Conservation (phyloP, 2,797 vertebrate genomes). For the Catostomus latipinnis region DNA sequence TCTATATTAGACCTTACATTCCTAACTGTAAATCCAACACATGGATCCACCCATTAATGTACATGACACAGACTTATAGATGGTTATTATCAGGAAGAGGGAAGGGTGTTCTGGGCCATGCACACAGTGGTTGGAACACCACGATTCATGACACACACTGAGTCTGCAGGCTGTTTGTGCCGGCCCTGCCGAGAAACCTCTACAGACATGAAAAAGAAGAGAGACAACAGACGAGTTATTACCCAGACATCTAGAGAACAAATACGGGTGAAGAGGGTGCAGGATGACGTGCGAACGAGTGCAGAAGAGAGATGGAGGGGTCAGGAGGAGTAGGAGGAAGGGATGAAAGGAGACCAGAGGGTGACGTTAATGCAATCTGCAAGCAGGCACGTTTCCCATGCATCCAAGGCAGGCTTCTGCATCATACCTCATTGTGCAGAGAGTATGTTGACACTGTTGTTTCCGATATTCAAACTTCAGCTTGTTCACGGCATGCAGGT, state of each 20-base stretch:
- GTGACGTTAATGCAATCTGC: conserved; percentile 22
- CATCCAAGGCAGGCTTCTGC: conserved; percentile 39
- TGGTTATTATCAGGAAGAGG: conserved; percentile 53
- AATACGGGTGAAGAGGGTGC: conserved; percentile 49
- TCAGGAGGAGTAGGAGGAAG: conserved; percentile 36
- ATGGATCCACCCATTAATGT: conserved; percentile 35
- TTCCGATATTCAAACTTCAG: conserved; percentile 24
- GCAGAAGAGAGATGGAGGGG: conserved; percentile 24
- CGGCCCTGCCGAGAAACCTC: conserved; percentile 55
- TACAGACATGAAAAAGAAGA: conserved; percentile 63
- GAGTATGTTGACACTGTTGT: conserved; percentile 18
- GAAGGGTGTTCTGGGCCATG: conserved; percentile 60
- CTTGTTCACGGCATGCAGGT: conserved; percentile 56
- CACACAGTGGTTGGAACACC: conserved; percentile 67
- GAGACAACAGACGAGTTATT: conserved; percentile 64
- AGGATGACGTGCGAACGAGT: conserved; percentile 32
- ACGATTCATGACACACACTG: conserved; percentile 67
- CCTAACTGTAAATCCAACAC: conserved; percentile 5
- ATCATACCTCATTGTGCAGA: conserved; percentile 49
- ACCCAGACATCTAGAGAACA: conserved; percentile 46
- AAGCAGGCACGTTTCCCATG: conserved; percentile 57
- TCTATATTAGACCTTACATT: conserved; percentile 16
- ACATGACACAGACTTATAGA: conserved; percentile 43
- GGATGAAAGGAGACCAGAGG: conserved; percentile 43
- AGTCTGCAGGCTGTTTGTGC: conserved; percentile 59